Conservation (phyloP, 2,113 vertebrate genomes). For the Ophthalmotilapia sp. region DNA sequence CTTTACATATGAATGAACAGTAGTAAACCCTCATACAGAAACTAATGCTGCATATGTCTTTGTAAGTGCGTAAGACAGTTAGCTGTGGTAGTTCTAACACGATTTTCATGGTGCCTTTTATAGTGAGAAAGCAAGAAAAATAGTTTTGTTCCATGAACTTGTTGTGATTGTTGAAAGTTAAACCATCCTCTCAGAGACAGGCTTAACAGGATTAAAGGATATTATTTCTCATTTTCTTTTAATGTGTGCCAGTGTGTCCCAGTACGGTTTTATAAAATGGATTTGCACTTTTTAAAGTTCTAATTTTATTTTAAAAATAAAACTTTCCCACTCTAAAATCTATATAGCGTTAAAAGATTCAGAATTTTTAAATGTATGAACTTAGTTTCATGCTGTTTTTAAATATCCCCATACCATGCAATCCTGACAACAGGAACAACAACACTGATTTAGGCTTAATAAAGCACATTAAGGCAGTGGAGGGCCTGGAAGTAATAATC, state of each 20-base stretch:
- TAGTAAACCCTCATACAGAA: background rate
- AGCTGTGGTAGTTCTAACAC: fast-evolving
- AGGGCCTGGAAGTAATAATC: background rate
- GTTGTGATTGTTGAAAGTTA: background rate
- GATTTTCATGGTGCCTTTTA: background rate
- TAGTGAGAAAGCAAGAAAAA: background rate
- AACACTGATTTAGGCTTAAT: background rate
- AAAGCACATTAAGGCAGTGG: background rate
- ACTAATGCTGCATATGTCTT: background rate
- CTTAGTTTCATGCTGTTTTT: background rate
- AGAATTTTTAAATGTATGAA: background rate
- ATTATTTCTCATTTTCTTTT: background rate
- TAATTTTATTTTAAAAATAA: background rate
- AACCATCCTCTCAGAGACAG: background rate
- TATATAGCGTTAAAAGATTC: background rate
- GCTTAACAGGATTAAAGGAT: background rate
- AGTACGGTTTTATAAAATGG: fast-evolving
- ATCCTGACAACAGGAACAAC: background rate
- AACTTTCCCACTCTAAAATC: background rate
- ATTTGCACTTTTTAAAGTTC: background rate
- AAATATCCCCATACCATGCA: background rate
- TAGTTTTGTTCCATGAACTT: background rate
- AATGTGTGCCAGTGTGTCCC: background rate
- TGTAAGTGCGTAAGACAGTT: background rate
- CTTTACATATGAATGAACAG: background rate